Evolutionary conservation across 2,888 invertebrate species (phyloP), one percentile per base, ranked within the genome.

Genomic region (Graphium colonna): DNA sequence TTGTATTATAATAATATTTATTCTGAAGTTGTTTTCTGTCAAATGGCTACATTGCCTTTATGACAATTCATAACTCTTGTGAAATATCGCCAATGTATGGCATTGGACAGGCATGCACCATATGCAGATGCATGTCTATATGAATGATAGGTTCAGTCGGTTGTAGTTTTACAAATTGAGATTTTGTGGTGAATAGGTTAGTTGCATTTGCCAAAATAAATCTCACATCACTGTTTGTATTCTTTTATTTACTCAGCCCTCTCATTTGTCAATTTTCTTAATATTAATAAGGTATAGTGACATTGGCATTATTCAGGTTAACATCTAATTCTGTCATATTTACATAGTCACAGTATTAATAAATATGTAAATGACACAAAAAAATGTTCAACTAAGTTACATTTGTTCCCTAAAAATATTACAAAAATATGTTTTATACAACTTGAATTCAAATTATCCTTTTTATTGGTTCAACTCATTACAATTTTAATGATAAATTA

Each of bases 161-260:
- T 74, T 74, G 75, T 84, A 83, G 78, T 74, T 78, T 80, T 79
- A 82, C 82, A 78, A 75, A 83, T 80, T 79, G 82, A 86, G 77
- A 81, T 82, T 79, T 82, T 73, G 63, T 74, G 74, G 75, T 71
- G 73, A 81, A 70, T 87, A 87, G 85, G 83, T 77, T 88, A 87
- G 83, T 81, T 80, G 81, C 80, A 87, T 88, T 87, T 87, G 86
- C 88, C 87, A 88, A 88, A 88, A 87, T 87, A 88, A 87, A 88
- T 83, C 79, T 86, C 83, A 77, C 68, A 82, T 87, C 82, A 88
- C 86, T 85, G 84, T 86, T 85, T 70, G 59, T 60, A 61, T 64
- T 70, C 43, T 49, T 50, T 52, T 38, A 48, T 47, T 52, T 4
- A n/a, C 17, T 39, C 3, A 39, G 44, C 1, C 31, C 40, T 38